Evolutionary conservation across 1,140 invertebrate genomes (phyloP).

Genomic region (Thaumatotibia leucotreta): DNA sequence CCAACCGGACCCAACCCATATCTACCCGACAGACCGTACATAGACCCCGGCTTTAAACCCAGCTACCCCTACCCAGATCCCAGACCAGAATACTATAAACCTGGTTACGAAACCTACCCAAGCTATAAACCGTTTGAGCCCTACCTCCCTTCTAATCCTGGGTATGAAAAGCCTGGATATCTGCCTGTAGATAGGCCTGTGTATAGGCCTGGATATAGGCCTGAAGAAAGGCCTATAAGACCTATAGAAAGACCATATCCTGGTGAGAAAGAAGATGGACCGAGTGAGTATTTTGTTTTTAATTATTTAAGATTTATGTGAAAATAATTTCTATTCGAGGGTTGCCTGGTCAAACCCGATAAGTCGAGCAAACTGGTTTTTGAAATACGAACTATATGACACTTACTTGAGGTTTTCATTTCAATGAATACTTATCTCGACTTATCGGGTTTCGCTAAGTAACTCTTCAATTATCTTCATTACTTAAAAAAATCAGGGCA

Average conservation of each 20-base stretch:
- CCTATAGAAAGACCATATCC: constrained; percentile 30
- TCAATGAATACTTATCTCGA: no score
- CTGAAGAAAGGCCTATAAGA: constrained; percentile 18
- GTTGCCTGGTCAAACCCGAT: no score
- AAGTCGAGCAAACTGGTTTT: no score
- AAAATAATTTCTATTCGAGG: no score
- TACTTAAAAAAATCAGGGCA: no score
- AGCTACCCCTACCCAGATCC: constrained; percentile 24
- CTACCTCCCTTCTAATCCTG: not conserved
- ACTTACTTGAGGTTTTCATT: no score
- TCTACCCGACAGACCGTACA: not conserved
- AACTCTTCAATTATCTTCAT: no score
- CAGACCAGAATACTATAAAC: constrained; percentile 11
- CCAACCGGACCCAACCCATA: constrained; percentile 3
- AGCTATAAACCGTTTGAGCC: constrained; percentile 6
- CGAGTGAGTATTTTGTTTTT: constrained; percentile 38
- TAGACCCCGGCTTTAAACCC: constrained; percentile 33
- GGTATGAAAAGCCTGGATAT: constrained; percentile 25
- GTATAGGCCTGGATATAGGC: constrained; percentile 2
- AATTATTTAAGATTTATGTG: not conserved
- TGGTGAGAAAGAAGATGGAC: constrained; percentile 34
- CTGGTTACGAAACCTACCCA: constrained; percentile 11
- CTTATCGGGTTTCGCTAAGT: no score
- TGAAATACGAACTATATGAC: no score
- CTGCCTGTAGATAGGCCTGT: constrained; percentile 19